Conservation (phyloP, 2,888 invertebrate species). For the Lithosia quadra region DNA sequence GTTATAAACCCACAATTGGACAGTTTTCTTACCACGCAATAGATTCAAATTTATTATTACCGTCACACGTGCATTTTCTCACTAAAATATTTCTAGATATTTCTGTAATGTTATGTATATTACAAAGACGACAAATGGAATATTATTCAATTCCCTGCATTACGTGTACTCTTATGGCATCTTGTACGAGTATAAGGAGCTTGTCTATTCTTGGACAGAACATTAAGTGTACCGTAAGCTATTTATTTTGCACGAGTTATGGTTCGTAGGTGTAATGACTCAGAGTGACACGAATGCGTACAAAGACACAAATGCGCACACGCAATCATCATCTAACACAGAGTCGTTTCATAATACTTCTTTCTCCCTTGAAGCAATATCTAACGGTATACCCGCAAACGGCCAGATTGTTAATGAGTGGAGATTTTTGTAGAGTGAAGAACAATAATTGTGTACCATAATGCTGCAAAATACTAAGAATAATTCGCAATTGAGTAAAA, state of each 20-base stretch:
- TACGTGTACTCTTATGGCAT: slow-evolving; percentile 7
- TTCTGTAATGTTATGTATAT: background rate
- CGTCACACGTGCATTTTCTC: background rate
- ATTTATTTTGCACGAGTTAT: slow-evolving; percentile 26
- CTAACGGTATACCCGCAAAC: background rate
- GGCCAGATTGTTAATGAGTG: background rate
- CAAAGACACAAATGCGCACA: slow-evolving; percentile 28
- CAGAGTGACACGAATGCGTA: slow-evolving; percentile 1
- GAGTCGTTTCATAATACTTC: background rate
- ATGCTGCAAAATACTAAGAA: background rate
- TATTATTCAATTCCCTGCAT: background rate
- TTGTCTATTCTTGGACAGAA: slow-evolving; percentile 13
- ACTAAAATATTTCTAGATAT: background rate
- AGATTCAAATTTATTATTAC: background rate
- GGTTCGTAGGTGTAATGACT: background rate
- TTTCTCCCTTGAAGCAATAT: background rate
- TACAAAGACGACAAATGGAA: background rate
- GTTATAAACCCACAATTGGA: background rate
- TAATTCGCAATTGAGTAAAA: too few species aligned
- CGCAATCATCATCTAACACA: background rate
- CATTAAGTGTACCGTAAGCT: slow-evolving; percentile 5
- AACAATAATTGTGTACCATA: background rate
- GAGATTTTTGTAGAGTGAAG: background rate
- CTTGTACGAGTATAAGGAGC: too few species aligned
- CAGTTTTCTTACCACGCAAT: background rate